A percentile compares a stretch with the other conserved stretches of the same genome.
phyloP scores from a whole-genome alignment of 2,888 invertebrate species.

The Choreutis nemorana region DNA sequence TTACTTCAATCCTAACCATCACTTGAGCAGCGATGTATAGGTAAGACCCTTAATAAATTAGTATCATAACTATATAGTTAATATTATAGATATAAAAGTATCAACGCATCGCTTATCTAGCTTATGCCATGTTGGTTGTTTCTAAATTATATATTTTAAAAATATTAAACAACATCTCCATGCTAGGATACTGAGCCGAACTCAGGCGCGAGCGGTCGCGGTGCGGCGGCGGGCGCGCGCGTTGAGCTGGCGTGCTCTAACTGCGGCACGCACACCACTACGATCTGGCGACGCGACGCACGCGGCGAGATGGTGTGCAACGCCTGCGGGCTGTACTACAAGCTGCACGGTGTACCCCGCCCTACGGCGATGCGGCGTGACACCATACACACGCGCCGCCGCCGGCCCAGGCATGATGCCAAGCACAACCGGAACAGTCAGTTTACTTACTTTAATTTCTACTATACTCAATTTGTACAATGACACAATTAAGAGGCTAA shows the following conservation, averaged over 20 bases:
- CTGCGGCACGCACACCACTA: constrained; percentile 97
- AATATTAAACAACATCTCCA: no score
- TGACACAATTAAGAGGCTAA: neutral
- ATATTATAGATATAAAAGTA: no score
- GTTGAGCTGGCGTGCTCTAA: constrained; percentile 93
- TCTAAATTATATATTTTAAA: no score
- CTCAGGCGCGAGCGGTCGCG: constrained; percentile 12
- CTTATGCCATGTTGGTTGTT: no score
- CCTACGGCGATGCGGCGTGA: constrained; percentile 96
- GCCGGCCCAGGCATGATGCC: constrained; percentile 80
- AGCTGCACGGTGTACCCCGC: constrained; percentile 92
- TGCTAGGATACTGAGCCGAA: no score
- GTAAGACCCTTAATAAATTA: no score
- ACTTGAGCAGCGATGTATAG: no score
- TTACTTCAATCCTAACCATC: no score
- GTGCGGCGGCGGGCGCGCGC: constrained; percentile 41
- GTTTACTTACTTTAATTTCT: constrained; percentile 14
- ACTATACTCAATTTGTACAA: no score
- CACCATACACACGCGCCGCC: constrained; percentile 92
- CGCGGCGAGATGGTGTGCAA: constrained; percentile 99
- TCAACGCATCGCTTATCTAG: no score
- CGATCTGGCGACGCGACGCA: constrained; percentile 96
- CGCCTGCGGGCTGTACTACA: constrained; percentile 97
- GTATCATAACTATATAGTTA: no score
- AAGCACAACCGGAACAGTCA: constrained; percentile 60